Percentiles rank a stretch among this genome's conserved stretches.
Conservation (phyloP, 2,113 vertebrate species). For the Gobio gobio region DNA sequence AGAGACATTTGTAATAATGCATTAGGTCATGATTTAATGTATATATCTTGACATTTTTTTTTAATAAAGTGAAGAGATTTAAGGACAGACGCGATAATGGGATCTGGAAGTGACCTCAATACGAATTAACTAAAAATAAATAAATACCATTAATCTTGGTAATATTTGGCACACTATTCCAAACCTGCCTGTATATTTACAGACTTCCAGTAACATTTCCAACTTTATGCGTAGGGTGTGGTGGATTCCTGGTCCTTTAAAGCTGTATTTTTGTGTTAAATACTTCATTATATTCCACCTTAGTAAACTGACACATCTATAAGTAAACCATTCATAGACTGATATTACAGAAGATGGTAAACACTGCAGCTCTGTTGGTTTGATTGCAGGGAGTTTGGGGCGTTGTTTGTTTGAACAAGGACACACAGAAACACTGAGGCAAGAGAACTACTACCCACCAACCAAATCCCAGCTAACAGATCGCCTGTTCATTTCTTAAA, state of each 20-base stretch:
- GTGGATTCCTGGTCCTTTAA: not conserved
- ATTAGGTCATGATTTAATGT: too few species aligned
- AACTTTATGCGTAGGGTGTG: not conserved
- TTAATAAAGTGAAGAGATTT: too few species aligned
- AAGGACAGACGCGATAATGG: not conserved
- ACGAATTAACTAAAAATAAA: not conserved
- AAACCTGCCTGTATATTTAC: not conserved
- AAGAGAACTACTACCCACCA: not conserved
- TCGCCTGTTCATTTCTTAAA: not conserved
- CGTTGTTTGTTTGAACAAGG: not conserved
- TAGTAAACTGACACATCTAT: not conserved
- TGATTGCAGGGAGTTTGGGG: not conserved
- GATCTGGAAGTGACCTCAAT: not conserved
- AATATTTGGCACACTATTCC: not conserved
- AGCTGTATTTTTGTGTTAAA: not conserved
- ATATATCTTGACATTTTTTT: too few species aligned
- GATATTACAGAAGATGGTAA: not conserved
- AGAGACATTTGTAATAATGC: too few species aligned
- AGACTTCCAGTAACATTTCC: not conserved
- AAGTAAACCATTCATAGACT: slow-evolving; percentile 6
- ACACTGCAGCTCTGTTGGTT: slow-evolving; percentile 17
- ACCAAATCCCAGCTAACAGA: not conserved
- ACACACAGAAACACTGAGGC: not conserved
- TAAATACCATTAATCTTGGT: not conserved
- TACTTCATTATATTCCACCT: not conserved